Evolutionary conservation across 2,797 vertebrate species (phyloP).

Genomic region (Artibeus lituratus): DNA sequence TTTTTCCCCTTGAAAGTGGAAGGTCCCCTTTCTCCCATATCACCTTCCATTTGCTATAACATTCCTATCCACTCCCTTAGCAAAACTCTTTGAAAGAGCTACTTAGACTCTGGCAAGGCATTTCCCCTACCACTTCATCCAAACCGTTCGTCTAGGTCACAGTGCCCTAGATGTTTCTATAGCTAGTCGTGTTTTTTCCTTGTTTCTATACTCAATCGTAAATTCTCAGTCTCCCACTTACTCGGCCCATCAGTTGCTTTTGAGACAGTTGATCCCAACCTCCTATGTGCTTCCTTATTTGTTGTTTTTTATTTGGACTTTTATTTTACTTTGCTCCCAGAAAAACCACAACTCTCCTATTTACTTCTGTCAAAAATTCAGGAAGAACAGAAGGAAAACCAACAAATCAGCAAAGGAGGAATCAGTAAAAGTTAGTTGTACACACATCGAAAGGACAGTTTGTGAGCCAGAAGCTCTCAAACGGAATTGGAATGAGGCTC

Average conservation of each 20-base stretch:
- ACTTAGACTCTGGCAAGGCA: background rate
- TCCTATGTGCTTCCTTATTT: background rate
- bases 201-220: conserved; percentile 14
- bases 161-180: too few relatives aligned
- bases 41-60: background rate
- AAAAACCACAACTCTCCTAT: background rate
- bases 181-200: too few relatives aligned
- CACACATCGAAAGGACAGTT: background rate
- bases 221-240: background rate
- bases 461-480: background rate
- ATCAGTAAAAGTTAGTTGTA: background rate
- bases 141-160: background rate
- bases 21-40: background rate
- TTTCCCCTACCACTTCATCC: background rate
- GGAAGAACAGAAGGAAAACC: background rate
- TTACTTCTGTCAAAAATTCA: background rate
- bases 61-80: background rate
- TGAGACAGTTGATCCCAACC: background rate
- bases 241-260: background rate
- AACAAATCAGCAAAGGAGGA: background rate
- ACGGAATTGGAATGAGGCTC: background rate
- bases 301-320: background rate
- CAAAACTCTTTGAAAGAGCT: background rate
- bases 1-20: background rate
- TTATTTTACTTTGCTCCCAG: background rate